Evolutionary conservation across 2,797 vertebrate genomes (phyloP).

Genomic region (Falco naumanni): DNA sequence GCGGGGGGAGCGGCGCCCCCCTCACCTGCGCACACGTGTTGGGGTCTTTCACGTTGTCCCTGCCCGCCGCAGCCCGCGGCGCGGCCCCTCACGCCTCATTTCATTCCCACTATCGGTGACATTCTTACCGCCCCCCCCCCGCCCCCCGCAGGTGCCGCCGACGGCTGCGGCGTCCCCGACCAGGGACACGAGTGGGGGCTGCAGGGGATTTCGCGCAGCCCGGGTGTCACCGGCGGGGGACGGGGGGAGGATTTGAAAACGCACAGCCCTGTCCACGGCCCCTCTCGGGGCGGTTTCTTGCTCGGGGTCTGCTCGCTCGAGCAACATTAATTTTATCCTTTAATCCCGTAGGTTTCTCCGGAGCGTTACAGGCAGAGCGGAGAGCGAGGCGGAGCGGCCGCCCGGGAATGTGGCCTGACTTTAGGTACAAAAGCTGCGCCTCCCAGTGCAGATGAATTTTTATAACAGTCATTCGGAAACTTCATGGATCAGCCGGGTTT

Average conservation of each 20-base stretch:
- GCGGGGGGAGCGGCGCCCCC: background rate
- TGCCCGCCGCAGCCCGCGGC: background rate
- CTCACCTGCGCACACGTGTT: background rate
- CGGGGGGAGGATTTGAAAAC: background rate
- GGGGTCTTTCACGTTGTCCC: background rate
- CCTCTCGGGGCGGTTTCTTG: background rate
- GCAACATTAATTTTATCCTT: background rate
- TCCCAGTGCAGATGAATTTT: background rate
- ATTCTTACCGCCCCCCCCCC: fast-evolving
- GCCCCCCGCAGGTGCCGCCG: background rate
- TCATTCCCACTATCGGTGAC: fast-evolving
- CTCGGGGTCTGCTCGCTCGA: background rate
- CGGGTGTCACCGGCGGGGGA: background rate
- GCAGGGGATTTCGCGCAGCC: background rate
- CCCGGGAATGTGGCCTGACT: background rate
- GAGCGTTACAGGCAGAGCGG: background rate
- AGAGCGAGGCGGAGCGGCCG: background rate
- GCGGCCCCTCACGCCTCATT: background rate
- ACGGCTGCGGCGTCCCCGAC: background rate
- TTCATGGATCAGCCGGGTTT: background rate
- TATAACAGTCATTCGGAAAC: background rate
- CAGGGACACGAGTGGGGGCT: background rate
- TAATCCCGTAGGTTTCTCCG: background rate
- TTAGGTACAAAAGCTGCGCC: background rate
- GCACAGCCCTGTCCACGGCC: background rate